These are phyloP conservation scores for Brachirus orientalis DNA, from an alignment of 2,113 vertebrate species.

Conservation along the genomic window DNA sequence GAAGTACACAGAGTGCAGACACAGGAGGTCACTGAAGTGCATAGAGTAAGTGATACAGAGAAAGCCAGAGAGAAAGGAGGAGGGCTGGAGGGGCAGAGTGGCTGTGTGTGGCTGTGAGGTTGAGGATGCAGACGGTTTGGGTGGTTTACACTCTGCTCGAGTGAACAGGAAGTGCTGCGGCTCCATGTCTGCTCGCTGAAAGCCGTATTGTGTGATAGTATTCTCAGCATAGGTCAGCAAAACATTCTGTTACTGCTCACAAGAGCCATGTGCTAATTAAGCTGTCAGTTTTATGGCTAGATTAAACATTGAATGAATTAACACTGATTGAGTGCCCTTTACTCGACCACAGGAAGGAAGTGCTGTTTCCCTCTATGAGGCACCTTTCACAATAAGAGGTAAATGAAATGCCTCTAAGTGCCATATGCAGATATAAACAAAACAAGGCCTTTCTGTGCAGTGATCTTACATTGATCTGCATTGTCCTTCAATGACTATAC, in stretches of 20 bases:
- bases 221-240: constrained; percentile 27
- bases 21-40: constrained; percentile 36
- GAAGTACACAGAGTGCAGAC: constrained; percentile 40
- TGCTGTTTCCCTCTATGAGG: constrained; percentile 15
- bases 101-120: constrained; percentile 43
- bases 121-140: constrained; percentile 65
- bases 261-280: constrained; percentile 31
- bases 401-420: too few relatives aligned
- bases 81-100: constrained; percentile 17
- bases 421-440: neutral
- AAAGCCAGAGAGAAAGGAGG: constrained; percentile 48
- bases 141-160: constrained; percentile 47
- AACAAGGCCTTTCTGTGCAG: constrained; percentile 19
- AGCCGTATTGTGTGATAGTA: constrained; percentile 2
- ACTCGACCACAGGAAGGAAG: constrained; percentile 3
- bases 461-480: constrained; percentile 35
- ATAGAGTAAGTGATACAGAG: constrained; percentile 25
- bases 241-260: constrained; percentile 16
- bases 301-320: constrained; percentile 30
- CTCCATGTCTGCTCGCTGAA: constrained; percentile 25
- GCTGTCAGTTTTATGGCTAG: constrained; percentile 39
- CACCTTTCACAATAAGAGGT: constrained; percentile 8
- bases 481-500: constrained; percentile 37
- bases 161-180: constrained; percentile 66
- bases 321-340: constrained; percentile 30